Evolutionary conservation across 1,140 invertebrate species (phyloP).

Genomic region (Drosophila bipectinata): DNA sequence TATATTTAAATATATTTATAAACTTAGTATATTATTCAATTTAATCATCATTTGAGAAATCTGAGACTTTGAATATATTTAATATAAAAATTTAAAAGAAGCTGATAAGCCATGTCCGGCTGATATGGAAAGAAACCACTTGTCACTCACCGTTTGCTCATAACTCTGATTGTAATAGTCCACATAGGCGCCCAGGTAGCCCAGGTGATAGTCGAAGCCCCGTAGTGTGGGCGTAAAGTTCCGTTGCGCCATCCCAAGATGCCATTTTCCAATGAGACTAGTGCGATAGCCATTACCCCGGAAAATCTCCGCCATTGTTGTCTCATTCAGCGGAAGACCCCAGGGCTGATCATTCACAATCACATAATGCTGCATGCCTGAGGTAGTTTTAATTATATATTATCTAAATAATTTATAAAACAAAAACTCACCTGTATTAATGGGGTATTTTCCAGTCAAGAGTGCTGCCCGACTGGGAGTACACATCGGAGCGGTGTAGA

Average conservation of each 20-base stretch:
- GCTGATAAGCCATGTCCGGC: background rate
- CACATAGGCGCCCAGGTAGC: slow-evolving; percentile 92
- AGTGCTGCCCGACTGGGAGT: slow-evolving; percentile 91
- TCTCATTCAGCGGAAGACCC: slow-evolving; percentile 90
- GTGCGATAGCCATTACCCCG: slow-evolving; percentile 91
- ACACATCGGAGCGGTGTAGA: slow-evolving; percentile 91
- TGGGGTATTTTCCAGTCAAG: slow-evolving; percentile 94
- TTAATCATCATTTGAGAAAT: background rate
- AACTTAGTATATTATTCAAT: background rate
- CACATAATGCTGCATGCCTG: slow-evolving; percentile 92
- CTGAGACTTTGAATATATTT: background rate
- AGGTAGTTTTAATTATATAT: background rate
- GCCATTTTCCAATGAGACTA: slow-evolving; percentile 95
- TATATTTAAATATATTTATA: background rate
- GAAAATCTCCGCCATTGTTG: slow-evolving; percentile 90
- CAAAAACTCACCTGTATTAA: slow-evolving; percentile 87
- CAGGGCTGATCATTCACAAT: slow-evolving; percentile 89
- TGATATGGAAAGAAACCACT: background rate
- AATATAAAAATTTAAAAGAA: background rate
- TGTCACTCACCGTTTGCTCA: slow-evolving; percentile 85
- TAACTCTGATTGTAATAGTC: slow-evolving; percentile 92
- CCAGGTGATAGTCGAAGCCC: slow-evolving; percentile 93
- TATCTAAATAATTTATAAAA: background rate
- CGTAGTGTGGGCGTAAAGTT: slow-evolving; percentile 90
- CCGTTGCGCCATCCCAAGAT: slow-evolving; percentile 89